A percentile compares a stretch with the other conserved stretches of the same genome.
Conservation (phyloP, 2,888 invertebrate species). For the Yponomeuta sedellus region DNA sequence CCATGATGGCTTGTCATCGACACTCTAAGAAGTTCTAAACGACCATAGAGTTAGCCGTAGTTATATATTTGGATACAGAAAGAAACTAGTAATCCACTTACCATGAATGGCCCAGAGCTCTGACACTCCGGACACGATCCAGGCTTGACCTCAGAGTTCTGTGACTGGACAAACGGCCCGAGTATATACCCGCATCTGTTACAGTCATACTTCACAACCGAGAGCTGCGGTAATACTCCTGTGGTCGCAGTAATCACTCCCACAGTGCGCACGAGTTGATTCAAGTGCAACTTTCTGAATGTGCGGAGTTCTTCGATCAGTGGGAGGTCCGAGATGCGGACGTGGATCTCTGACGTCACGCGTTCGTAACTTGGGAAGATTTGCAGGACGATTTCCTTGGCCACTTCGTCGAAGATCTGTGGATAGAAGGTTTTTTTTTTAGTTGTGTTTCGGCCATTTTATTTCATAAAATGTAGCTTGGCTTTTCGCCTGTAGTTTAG, state of each 20-base stretch:
- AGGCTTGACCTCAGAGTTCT: constrained; percentile 95
- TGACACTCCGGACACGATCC: constrained; percentile 99
- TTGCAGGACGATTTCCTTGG: constrained; percentile 93
- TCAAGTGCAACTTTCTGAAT: constrained; percentile 91
- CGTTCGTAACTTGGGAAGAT: constrained; percentile 97
- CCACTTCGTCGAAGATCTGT: constrained; percentile 94
- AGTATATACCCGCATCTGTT: constrained; percentile 95
- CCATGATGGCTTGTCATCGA: too few relatives aligned
- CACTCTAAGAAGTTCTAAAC: too few relatives aligned
- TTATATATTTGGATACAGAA: neutral
- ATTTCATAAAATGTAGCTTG: too few relatives aligned
- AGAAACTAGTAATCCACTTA: constrained; percentile 44
- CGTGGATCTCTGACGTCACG: constrained; percentile 95
- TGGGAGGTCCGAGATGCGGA: constrained; percentile 95
- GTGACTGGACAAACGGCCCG: constrained; percentile 97
- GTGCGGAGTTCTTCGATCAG: constrained; percentile 96
- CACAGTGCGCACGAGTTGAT: constrained; percentile 90
- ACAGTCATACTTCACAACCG: constrained; percentile 98
- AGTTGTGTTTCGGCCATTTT: too few relatives aligned
- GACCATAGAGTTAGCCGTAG: too few relatives aligned
- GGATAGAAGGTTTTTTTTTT: neutral
- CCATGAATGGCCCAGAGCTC: constrained; percentile 94
- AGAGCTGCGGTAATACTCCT: constrained; percentile 95
- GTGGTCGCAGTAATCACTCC: constrained; percentile 98
- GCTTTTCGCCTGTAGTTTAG: too few relatives aligned